Base-by-base conservation (phyloP, 2,113 vertebrate species). In the Sinocyclocheilus rhinocerous region DNA sequence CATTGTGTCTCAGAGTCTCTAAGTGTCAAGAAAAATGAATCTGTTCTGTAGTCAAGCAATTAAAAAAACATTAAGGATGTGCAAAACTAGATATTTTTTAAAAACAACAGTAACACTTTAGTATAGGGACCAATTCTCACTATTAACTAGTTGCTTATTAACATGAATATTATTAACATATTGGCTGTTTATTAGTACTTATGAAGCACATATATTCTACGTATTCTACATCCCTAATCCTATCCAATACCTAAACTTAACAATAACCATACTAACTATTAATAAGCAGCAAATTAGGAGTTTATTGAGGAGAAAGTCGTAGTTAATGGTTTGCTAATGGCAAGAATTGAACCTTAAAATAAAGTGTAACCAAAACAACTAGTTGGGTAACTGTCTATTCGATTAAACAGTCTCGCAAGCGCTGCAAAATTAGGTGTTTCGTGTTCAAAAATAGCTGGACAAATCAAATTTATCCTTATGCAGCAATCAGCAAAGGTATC, bases 51-150 rank as follows among this genome's bases (percentile, higher is more conserved):
- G 20, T 24, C 48, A 15, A 39, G 20, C 24, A 55, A 77, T 29
- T 33, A 57, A 84, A 50, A 33, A 16, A 36, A 77, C 72, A 73
- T 85, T 75, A 75, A 4, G 59, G 50, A 86, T 83, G 16, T 78
- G 36, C 4, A 45, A 45, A 75, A 42, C 4, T 4, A 20, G 1
- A 39, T 69, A 33, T 39, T 72, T 72, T 39, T 42, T 8, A 12
- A 75, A 48, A 15, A 13, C 15, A 55, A 2, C 0, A 16, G 52
- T 20, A 55, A 20, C 52, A 55, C 16, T 55, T 55, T 20, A 20
- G 52, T 55, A 20, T 20, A 55, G 52, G 52, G 52, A 7, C 52
- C 52, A 55, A 2, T 55, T 20, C 16, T 55, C 52, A 55, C 52
- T 55, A 20, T 55, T 55, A 55, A 55, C 16, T 55, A 55, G 16